Evolutionary conservation across 2,113 vertebrate species (phyloP), one percentile per base, ranked within the genome.

Genomic region (Rattus rattus): DNA sequence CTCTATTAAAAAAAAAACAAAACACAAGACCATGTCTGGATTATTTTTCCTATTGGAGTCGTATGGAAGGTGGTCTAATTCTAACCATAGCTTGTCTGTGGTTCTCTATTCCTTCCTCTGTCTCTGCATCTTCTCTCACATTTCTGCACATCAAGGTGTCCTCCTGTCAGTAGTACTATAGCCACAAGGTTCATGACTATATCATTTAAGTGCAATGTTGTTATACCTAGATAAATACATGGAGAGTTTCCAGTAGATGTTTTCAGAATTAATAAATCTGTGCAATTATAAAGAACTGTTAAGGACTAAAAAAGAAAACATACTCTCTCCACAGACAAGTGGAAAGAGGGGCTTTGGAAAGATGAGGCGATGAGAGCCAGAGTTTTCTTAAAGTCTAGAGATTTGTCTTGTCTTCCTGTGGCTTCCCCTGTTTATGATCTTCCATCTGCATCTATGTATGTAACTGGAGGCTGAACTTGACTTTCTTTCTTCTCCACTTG

Each of bases 71-170:
- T 63, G 7, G 1, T 11, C 5, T 1, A n/a, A 75, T 0, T 52
- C 24, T 19, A 67, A 0, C 22, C 39, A 10, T 1, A 65, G 19
- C 0, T 0, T 4, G 9, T 0, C 26, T 61, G 5, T 19, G 7
- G 2, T 16, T 77, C 11, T 81, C 5, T 65, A 22, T 20, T n/a
- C 33, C 17, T 63, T 5, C 0, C 11, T 89, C 6, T 79, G 30
- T 93, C 47, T 69, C 24, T 22, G 30, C 0, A 7, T 65, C 39
- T 52, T 54, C 28, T 70, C 16, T 84, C 17, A 84, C 14, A 59
- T 10, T 7, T 0, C 4, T 28, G 9, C 19, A 3, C 5, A 70
- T 52, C 17, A 79, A 28, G 2, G 79, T 26, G 11, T 7, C 7
- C 0, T 39, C 54, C 1, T 20, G 0, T 36, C 47, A 89, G 12